These are phyloP conservation scores for Brachionus koreanus DNA, from an alignment of 1,140 invertebrate genomes.

Conservation along the genomic window DNA sequence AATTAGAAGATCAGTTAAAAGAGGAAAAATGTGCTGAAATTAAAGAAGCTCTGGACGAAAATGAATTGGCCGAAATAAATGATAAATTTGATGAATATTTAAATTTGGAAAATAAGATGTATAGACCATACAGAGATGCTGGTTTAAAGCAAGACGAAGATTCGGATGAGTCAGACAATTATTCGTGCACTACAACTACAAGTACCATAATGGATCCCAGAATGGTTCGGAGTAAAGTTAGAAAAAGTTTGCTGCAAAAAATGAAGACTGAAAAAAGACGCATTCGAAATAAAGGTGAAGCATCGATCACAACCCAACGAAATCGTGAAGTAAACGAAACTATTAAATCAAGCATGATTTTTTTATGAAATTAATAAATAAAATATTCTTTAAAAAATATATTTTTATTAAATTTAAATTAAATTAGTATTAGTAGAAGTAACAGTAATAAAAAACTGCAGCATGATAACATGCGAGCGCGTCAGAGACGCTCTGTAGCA, in stretches of 20 bases:
- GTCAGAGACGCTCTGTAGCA: no score
- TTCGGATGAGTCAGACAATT: conserved; percentile 34
- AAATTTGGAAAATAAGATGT: neutral
- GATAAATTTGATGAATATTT: conserved; percentile 36
- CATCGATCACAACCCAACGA: neutral
- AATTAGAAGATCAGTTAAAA: neutral
- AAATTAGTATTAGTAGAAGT: no score
- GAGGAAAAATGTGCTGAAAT: neutral
- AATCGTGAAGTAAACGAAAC: conserved; percentile 16
- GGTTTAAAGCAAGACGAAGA: neutral
- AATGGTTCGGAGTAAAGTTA: neutral
- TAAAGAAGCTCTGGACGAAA: neutral
- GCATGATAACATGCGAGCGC: no score
- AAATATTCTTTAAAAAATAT: neutral
- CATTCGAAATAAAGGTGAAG: conserved; percentile 34
- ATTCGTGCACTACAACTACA: conserved; percentile 31
- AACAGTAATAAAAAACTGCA: no score
- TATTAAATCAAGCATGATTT: conserved; percentile 44
- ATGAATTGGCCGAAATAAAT: neutral
- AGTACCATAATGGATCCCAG: conserved; percentile 31
- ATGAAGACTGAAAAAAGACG: conserved; percentile 8
- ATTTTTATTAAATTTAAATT: neutral
- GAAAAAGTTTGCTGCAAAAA: conserved; percentile 7
- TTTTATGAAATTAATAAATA: conserved; percentile 26
- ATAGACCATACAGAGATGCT: conserved; percentile 3